These are phyloP conservation scores for Tachina fera DNA, from an alignment of 2,888 invertebrate species.

Conservation along the genomic window DNA sequence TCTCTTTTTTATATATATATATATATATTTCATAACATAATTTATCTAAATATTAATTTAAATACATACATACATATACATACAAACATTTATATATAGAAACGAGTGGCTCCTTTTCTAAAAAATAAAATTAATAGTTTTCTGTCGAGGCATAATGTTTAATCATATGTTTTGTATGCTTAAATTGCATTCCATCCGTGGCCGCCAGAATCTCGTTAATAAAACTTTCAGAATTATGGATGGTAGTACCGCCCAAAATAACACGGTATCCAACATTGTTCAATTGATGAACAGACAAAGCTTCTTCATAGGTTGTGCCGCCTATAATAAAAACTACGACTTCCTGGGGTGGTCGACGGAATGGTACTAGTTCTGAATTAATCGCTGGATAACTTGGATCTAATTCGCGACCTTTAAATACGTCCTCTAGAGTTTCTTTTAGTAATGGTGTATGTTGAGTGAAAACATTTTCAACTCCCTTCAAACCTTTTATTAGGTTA, in stretches of 20 bases:
- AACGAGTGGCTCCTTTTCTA: background rate
- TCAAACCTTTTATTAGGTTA: conserved; percentile 86
- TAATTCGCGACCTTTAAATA: conserved; percentile 94
- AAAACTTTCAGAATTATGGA: conserved; percentile 94
- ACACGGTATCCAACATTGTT: conserved; percentile 89
- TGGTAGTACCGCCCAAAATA: conserved; percentile 94
- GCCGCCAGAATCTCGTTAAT: conserved; percentile 89
- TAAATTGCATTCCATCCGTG: conserved; percentile 87
- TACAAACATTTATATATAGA: no score
- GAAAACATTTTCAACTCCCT: conserved; percentile 99
- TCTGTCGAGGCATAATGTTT: conserved; percentile 86
- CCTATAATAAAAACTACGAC: conserved; percentile 98
- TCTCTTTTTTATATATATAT: conserved; percentile 1
- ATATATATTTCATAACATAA: conserved; percentile 3
- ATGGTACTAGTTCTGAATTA: conserved; percentile 85
- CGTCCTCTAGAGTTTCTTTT: conserved; percentile 93
- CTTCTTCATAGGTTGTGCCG: conserved; percentile 98
- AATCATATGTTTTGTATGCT: conserved; percentile 88
- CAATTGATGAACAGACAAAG: conserved; percentile 91
- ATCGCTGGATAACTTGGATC: conserved; percentile 93
- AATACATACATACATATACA: background rate
- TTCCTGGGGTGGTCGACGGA: conserved; percentile 90
- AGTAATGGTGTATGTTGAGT: conserved; percentile 98
- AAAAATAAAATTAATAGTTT: conserved; percentile 76
- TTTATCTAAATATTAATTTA: conserved; percentile 29